These are phyloP conservation scores for Drosophila subobscura DNA, from an alignment of 1,140 invertebrate genomes.

Conservation along the genomic window DNA sequence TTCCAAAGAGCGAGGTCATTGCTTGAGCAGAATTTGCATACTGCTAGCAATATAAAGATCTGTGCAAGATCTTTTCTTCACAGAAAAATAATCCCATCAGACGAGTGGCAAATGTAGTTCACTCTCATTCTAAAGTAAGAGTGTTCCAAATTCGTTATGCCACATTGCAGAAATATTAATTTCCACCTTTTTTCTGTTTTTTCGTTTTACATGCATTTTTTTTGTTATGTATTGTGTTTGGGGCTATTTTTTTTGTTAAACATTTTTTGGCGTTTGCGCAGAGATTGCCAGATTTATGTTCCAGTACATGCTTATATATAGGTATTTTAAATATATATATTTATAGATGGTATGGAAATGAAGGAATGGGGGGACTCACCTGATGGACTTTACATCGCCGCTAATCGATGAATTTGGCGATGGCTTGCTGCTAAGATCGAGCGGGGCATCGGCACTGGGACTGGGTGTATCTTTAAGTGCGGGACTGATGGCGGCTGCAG, in stretches of 20 bases:
- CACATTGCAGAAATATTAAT: constrained; percentile 12
- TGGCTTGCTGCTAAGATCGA: constrained; percentile 91
- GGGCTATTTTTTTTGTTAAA: constrained; percentile 40
- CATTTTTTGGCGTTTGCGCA: constrained; percentile 63
- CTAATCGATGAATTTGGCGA: constrained; percentile 83
- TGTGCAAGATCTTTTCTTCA: too few species aligned
- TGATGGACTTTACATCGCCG: constrained; percentile 75
- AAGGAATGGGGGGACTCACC: constrained; percentile 56
- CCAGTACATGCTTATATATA: constrained; percentile 42
- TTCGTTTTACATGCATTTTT: constrained; percentile 49
- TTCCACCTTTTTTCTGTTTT: constrained; percentile 28
- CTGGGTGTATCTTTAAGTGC: constrained; percentile 85
- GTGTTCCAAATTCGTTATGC: constrained; percentile 8
- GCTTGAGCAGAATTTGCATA: too few species aligned
- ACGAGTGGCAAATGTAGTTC: background rate
- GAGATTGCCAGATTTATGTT: constrained; percentile 49
- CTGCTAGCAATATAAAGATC: too few species aligned
- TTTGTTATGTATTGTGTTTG: constrained; percentile 48
- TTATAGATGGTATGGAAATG: background rate
- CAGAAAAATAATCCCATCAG: background rate
- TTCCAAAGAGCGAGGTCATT: background rate
- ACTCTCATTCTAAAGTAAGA: background rate
- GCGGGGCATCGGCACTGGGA: constrained; percentile 86
- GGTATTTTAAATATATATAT: constrained; percentile 22
- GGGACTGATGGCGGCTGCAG: constrained; percentile 74